A percentile compares a stretch with the other conserved stretches of the same genome.
phyloP scores from a whole-genome alignment of 2,113 vertebrate genomes.

The Sialia sialis region DNA sequence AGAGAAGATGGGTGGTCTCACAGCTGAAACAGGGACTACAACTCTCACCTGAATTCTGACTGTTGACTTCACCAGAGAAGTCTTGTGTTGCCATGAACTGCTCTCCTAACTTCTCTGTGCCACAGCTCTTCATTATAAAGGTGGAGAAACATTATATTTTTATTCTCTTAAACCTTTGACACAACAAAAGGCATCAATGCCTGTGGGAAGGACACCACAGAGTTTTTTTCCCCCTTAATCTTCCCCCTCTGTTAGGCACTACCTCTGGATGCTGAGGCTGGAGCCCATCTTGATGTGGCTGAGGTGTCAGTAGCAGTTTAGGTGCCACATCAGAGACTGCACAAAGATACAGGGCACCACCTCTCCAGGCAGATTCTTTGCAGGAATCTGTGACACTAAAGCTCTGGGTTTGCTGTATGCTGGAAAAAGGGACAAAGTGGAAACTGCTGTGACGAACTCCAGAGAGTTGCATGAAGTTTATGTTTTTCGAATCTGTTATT shows the following conservation, averaged over 20 bases:
- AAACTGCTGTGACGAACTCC: not conserved
- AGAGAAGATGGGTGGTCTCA: not conserved
- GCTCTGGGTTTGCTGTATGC: not conserved
- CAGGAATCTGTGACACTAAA: not conserved
- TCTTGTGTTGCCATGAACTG: not conserved
- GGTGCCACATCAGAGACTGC: not conserved
- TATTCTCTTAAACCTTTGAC: not conserved
- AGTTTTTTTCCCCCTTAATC: not conserved
- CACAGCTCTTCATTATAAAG: not conserved
- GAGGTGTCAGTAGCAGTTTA: not conserved
- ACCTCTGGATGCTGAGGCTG: fast-evolving
- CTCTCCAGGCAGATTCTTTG: not conserved
- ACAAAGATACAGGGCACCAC: not conserved
- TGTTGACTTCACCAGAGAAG: not conserved
- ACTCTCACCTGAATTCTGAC: not conserved
- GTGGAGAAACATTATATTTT: not conserved
- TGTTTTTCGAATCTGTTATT: not conserved
- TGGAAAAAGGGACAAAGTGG: not conserved
- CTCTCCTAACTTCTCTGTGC: not conserved
- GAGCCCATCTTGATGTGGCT: not conserved
- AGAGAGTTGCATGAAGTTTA: not conserved
- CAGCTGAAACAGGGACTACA: not conserved
- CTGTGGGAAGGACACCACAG: not conserved
- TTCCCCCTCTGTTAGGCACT: not conserved
- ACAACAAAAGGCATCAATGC: not conserved